Evolutionary conservation across 1,140 invertebrate species (phyloP).

Genomic region (Caerostris darwini): DNA sequence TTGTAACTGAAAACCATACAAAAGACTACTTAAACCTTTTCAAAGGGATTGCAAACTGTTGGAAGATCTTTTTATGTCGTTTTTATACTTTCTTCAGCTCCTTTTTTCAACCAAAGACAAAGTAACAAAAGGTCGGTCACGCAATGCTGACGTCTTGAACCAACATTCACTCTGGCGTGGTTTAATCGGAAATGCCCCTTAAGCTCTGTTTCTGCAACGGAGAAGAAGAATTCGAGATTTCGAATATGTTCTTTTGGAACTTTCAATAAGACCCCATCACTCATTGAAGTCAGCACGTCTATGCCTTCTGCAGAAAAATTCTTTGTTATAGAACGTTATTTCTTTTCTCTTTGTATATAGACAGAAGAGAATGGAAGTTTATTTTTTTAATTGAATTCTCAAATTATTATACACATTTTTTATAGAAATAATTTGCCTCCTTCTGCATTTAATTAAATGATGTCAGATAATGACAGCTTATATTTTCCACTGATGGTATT

Average conservation of each 20-base stretch:
- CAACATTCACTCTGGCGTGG: conserved; percentile 30
- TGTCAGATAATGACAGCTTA: no score
- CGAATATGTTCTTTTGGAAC: neutral
- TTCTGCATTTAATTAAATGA: neutral
- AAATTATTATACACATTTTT: neutral
- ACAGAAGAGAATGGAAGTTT: no score
- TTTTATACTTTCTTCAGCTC: neutral
- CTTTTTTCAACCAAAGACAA: neutral
- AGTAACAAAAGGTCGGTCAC: conserved; percentile 40
- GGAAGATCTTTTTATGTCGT: neutral
- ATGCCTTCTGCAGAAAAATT: neutral
- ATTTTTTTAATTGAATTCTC: no score
- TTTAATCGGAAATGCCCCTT: conserved; percentile 49
- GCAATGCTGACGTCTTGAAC: conserved; percentile 61
- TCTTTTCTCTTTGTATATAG: neutral
- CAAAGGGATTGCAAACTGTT: neutral
- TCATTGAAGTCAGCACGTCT: neutral
- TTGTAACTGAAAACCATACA: neutral
- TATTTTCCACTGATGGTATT: no score
- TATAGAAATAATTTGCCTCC: neutral
- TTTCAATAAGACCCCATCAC: neutral
- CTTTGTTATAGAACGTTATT: neutral
- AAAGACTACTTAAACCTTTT: neutral
- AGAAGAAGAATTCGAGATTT: neutral
- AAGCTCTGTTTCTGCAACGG: neutral